phyloP scores from a whole-genome alignment of 92 coral and sea anemone genomes.

The Metridium senile region DNA sequence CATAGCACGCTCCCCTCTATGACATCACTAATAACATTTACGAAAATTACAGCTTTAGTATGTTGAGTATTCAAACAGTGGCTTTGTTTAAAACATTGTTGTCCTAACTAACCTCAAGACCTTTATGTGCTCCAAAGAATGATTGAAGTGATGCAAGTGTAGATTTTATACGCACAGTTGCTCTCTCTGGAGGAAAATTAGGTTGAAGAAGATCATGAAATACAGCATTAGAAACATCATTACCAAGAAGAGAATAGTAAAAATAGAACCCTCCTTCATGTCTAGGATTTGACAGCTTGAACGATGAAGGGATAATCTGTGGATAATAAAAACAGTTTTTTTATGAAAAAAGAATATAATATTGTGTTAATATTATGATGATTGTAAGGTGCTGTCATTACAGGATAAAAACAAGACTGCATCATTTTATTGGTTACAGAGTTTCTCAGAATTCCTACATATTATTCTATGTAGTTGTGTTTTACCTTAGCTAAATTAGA shows the following conservation, averaged over 20 bases:
- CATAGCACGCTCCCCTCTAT: no score
- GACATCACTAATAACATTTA: no score
- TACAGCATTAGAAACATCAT: conserved; percentile 93
- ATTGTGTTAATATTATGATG: not conserved
- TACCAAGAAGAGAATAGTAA: conserved; percentile 86
- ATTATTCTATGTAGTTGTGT: no score
- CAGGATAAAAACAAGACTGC: not conserved
- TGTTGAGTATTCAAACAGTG: no score
- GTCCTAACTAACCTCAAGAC: conserved; percentile 66
- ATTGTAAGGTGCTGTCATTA: not conserved
- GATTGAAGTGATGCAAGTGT: conserved; percentile 55
- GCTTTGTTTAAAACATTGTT: not conserved
- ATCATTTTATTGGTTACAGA: no score
- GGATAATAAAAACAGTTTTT: conserved; percentile 10
- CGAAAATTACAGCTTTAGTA: no score
- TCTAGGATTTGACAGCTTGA: conserved; percentile 78
- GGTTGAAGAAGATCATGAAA: conserved; percentile 93
- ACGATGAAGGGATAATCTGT: conserved; percentile 91
- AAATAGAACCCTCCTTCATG: conserved; percentile 94
- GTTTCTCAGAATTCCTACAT: no score
- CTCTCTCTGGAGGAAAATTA: conserved; percentile 94
- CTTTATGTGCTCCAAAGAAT: conserved; percentile 68
- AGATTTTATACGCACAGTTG: conserved; percentile 83
- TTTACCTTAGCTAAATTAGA: conserved; percentile 95
- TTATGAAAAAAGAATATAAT: not conserved